A percentile compares a stretch with the other conserved stretches of the same genome.
These are phyloP conservation scores for Chrysolina americana DNA, from an alignment of 2,888 invertebrate species.

Conservation along the genomic window DNA sequence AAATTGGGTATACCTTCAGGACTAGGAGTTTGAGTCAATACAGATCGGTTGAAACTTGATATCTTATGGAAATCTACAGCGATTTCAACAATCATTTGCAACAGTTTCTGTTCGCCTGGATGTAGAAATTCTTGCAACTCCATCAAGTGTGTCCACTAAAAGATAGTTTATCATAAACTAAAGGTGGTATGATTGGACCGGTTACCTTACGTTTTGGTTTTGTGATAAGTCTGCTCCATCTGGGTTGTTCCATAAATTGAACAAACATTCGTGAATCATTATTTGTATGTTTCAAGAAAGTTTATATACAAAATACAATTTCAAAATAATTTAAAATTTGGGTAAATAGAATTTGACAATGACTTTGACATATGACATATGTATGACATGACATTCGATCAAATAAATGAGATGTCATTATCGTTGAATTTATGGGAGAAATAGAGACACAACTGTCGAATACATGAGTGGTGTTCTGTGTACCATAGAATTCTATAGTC, in stretches of 20 bases:
- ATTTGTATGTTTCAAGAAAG: conserved; percentile 40
- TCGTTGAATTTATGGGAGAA: too few species aligned
- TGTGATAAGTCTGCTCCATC: conserved; percentile 43
- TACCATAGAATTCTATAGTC: too few species aligned
- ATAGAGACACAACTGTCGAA: too few species aligned
- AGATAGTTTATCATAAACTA: conserved; percentile 25
- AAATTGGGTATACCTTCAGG: conserved; percentile 28
- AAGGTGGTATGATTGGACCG: conserved; percentile 21
- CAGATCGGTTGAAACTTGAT: conserved; percentile 74
- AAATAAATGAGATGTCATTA: too few species aligned
- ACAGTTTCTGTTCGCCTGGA: conserved; percentile 76
- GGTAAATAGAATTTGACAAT: not conserved
- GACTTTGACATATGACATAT: not conserved
- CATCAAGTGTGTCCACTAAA: conserved; percentile 61
- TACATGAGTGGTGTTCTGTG: too few species aligned
- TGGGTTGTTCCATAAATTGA: conserved; percentile 77
- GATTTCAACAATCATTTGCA: conserved; percentile 75
- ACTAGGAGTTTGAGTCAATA: conserved; percentile 50
- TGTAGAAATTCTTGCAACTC: conserved; percentile 73
- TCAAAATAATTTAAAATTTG: not conserved
- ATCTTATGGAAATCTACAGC: conserved; percentile 78
- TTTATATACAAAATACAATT: not conserved
- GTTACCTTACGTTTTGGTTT: conserved; percentile 55
- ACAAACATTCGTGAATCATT: conserved; percentile 80
- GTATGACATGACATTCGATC: too few species aligned